These are phyloP conservation scores for Aromia moschata DNA, from an alignment of 2,888 invertebrate genomes.

Conservation along the genomic window DNA sequence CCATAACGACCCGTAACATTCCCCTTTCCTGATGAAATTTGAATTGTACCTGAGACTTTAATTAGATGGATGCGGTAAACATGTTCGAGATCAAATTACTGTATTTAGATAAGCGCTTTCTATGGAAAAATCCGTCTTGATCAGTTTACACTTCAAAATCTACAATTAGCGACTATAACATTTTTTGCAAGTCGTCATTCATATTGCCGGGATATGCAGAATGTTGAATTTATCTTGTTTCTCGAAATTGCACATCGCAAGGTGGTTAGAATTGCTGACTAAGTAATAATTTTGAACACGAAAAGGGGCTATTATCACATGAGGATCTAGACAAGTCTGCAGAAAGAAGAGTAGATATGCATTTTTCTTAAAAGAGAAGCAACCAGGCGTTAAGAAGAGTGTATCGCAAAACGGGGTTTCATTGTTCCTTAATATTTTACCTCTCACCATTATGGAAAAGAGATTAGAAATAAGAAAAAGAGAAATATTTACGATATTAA, in stretches of 20 bases:
- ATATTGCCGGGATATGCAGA: neutral
- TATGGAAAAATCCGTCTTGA: neutral
- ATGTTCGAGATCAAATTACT: slow-evolving; percentile 7
- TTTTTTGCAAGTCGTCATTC: neutral
- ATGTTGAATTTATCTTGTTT: neutral
- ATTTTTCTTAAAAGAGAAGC: no score
- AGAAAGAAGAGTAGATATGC: no score
- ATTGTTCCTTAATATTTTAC: no score
- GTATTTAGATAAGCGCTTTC: slow-evolving; percentile 8
- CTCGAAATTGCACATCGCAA: neutral
- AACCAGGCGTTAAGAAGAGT: no score
- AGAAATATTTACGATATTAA: no score
- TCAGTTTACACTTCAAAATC: neutral
- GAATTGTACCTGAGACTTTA: slow-evolving; percentile 4
- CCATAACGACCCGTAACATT: neutral
- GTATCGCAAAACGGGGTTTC: no score
- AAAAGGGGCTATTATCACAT: no score
- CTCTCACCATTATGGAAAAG: no score
- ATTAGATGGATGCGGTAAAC: neutral
- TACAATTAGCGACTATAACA: neutral
- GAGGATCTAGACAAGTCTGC: no score
- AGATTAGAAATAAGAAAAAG: no score
- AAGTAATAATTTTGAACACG: no score
- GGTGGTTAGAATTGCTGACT: no score
- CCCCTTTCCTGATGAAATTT: neutral